Base-by-base conservation (phyloP, 2,113 vertebrate species). In the Parus major region DNA sequence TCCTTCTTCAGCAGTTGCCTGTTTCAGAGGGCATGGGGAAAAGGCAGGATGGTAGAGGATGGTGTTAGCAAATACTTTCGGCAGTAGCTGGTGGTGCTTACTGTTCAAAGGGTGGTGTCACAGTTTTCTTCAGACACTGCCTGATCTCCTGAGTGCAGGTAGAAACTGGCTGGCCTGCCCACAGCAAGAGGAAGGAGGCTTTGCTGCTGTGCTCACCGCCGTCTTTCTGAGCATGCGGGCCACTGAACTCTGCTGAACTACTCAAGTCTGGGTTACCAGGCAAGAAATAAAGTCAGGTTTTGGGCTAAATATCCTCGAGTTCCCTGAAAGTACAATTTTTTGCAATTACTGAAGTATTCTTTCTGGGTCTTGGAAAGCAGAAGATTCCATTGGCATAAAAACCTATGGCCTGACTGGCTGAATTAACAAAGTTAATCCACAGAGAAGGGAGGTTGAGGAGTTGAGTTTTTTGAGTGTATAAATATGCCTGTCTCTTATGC, bases 31-130 rank as follows among this genome's bases (percentile, higher is more conserved):
- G 25, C 18, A 8, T 8, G 31, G 33, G 36, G 47, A 63, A 56
- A 61, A 24, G 52, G 52, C 2, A 49, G 36, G 27, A 5, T 29
- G 13, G 39, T 39, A 39, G 11, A 39, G 39, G 39, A 39, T 42
- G 42, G 10, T 56, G 11, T 50, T 2, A 2, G 7, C 75, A 53
- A 21, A 35, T 42, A 6, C 7, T 44, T 42, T 17, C 56, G 21
- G 10, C 8, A 16, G 39, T 44, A 18, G 10, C 2, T 10, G 35
- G n/a, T 0, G 1, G 21, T 49, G 15, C 29, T 69, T 55, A 5
- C 29, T 56, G 14, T 47, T 72, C 25, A 15, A 35, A 47, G 0
- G 0, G 15, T 12, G 15, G 49, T 86, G 44, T 39, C 63, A 7
- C 6, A 31, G 11, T 42, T 81, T 66, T 42, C 31, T 64, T 39